Conservation (phyloP, 2,797 vertebrate genomes). For the Alcedo atthis region DNA sequence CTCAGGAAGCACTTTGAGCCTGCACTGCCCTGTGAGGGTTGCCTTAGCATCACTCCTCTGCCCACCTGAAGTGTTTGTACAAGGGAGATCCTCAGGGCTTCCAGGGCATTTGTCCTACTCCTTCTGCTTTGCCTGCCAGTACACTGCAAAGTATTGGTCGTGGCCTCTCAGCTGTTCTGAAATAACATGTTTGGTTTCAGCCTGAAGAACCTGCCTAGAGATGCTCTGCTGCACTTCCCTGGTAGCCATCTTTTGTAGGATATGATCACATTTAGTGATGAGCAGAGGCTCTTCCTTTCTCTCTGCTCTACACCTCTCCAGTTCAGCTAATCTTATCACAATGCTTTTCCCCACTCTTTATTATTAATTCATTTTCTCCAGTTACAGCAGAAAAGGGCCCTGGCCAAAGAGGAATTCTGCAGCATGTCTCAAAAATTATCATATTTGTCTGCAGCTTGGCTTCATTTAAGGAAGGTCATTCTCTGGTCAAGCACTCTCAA, state of each 20-base stretch:
- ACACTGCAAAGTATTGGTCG: background rate
- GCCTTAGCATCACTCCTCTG: background rate
- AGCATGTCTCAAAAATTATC: background rate
- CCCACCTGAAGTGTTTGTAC: background rate
- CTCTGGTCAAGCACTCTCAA: background rate
- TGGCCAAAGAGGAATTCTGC: background rate
- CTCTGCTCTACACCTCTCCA: background rate
- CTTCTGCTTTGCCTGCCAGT: background rate
- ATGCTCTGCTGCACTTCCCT: background rate
- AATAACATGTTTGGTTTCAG: background rate
- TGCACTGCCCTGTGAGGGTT: background rate
- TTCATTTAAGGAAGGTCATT: conserved; percentile 20
- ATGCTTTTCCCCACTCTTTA: background rate
- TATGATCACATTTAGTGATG: background rate
- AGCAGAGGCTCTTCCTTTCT: background rate
- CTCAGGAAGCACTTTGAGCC: background rate
- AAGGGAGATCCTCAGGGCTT: background rate
- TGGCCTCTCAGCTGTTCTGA: background rate
- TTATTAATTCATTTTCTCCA: conserved; percentile 28
- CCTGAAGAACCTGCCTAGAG: accelerated
- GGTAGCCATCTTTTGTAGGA: background rate
- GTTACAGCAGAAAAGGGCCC: background rate
- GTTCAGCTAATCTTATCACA: background rate
- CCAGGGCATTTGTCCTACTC: background rate
- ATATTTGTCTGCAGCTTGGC: background rate